phyloP scores from a whole-genome alignment of 2,888 invertebrate species.

The Drosophila flavopinicola region DNA sequence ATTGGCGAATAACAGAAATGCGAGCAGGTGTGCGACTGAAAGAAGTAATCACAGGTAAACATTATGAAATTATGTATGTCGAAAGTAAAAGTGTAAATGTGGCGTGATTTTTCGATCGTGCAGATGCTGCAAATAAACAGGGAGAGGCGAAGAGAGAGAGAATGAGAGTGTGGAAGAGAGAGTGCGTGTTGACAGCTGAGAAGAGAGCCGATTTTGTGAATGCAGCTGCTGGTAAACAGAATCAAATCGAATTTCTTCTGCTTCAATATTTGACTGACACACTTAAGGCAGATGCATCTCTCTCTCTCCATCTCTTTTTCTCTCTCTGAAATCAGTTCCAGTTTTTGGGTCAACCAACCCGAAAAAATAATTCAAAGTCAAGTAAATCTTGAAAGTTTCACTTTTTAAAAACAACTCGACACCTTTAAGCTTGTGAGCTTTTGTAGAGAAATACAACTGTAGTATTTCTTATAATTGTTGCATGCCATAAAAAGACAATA shows the following conservation, averaged over 20 bases:
- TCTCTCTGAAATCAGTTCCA: neutral
- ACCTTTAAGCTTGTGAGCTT: too few relatives aligned
- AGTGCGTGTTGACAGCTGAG: neutral
- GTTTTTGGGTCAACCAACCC: slow-evolving; percentile 7
- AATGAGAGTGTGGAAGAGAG: neutral
- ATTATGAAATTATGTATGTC: slow-evolving; percentile 22
- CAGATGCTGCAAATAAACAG: slow-evolving; percentile 22
- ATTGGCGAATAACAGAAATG: slow-evolving; percentile 8
- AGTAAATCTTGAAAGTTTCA: slow-evolving; percentile 48
- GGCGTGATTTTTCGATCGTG: slow-evolving; percentile 20
- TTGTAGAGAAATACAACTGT: too few relatives aligned
- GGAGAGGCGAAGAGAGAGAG: neutral
- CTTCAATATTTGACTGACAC: slow-evolving; percentile 64
- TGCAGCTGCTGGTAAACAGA: slow-evolving; percentile 20
- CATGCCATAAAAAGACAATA: slow-evolving; percentile 13
- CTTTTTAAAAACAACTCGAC: too few relatives aligned
- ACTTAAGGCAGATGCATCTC: slow-evolving; percentile 34
- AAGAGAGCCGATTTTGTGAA: slow-evolving; percentile 12
- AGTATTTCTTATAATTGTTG: slow-evolving; percentile 29
- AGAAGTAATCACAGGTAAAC: slow-evolving; percentile 9
- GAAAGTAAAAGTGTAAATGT: slow-evolving; percentile 51
- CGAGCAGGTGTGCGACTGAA: slow-evolving; percentile 10
- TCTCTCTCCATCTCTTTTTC: slow-evolving; percentile 1
- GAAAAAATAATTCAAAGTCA: slow-evolving; percentile 40
- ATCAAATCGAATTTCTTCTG: slow-evolving; percentile 37